A percentile compares a stretch with the other conserved stretches of the same genome.
These are phyloP conservation scores for Conomelus anceps DNA, from an alignment of 2,888 invertebrate genomes.

Conservation along the genomic window DNA sequence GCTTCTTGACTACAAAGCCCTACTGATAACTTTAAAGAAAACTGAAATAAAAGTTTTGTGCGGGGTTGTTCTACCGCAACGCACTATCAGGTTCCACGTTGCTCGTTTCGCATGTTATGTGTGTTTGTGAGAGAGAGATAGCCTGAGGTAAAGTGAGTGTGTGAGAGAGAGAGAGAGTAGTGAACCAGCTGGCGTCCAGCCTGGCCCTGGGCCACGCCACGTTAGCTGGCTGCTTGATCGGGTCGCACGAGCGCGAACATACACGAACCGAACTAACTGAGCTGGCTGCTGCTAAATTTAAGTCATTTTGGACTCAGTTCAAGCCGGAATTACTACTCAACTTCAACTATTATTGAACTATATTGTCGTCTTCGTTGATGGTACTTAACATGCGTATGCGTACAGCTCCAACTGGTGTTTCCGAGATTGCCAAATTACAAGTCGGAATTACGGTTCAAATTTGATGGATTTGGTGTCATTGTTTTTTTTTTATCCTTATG, in stretches of 20 bases:
- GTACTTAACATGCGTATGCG: neutral
- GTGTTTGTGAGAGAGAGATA: neutral
- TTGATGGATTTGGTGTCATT: no score
- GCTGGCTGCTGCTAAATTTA: neutral
- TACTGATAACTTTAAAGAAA: no score
- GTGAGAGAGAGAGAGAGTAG: neutral
- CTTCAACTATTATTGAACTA: neutral
- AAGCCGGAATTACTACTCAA: neutral
- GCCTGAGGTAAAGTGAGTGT: neutral
- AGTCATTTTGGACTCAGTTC: neutral
- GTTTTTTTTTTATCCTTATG: no score
- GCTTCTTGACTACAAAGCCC: no score
- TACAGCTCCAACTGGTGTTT: neutral
- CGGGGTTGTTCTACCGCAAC: no score
- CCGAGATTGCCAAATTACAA: no score
- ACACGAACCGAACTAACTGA: no score
- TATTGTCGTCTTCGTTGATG: neutral
- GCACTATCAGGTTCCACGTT: neutral
- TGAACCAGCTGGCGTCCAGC: neutral
- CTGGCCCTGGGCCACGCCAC: no score
- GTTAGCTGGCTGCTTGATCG: neutral
- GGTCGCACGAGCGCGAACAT: neutral
- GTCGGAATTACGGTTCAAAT: no score
- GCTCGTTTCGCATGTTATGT: neutral
- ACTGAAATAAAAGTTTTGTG: neutral